Evolutionary conservation across 2,113 vertebrate species (phyloP).

Genomic region (Neopipo cinnamomea): DNA sequence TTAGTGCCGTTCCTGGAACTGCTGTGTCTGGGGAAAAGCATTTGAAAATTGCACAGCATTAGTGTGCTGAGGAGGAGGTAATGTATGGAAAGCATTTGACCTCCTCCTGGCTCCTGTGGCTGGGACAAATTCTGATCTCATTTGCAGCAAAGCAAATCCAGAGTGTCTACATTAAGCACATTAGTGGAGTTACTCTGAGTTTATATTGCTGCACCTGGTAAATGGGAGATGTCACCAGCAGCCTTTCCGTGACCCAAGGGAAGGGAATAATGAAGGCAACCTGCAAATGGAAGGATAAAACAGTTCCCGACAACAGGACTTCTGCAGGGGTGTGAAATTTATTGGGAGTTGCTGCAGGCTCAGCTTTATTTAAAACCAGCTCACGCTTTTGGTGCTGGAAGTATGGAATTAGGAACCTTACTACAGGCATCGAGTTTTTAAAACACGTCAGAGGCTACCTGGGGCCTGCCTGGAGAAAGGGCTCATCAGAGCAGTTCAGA

Average conservation of each 20-base stretch:
- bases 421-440: neutral
- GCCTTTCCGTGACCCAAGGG: neutral
- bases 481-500: neutral
- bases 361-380: neutral
- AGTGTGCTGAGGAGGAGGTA: neutral
- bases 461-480: neutral
- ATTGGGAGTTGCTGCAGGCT: neutral
- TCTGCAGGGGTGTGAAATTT: neutral
- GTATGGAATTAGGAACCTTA: neutral
- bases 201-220: neutral
- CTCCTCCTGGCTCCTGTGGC: neutral
- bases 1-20: constrained; percentile 23
- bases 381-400: neutral
- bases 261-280: neutral
- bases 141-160: neutral
- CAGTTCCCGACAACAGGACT: neutral
- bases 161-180: neutral
- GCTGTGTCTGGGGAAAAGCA: neutral
- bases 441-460: neutral
- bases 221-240: constrained; percentile 14
- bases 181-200: constrained; percentile 20
- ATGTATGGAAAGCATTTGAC: neutral
- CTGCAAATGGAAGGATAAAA: constrained; percentile 8
- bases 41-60: neutral
- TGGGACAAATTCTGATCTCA: constrained; percentile 15